Evolutionary conservation across 2,797 vertebrate genomes (phyloP).

Genomic region (Salmo trutta): DNA sequence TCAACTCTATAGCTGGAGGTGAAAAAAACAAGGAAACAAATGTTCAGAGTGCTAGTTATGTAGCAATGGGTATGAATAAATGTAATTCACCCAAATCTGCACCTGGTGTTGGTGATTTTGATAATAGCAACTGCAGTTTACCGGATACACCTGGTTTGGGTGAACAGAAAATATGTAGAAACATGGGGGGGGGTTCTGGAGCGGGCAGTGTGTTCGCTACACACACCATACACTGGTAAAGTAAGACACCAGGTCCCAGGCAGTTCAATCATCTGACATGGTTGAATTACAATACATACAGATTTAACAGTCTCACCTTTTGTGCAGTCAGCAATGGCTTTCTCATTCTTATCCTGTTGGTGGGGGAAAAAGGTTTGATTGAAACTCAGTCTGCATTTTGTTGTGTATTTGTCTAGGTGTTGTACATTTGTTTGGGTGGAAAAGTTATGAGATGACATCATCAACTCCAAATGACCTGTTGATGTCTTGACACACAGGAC

Average conservation of each 20-base stretch:
- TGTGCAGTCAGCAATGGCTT: conserved; percentile 88
- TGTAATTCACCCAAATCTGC: too few species aligned
- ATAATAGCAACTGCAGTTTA: too few species aligned
- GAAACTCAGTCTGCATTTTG: background rate
- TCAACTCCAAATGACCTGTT: background rate
- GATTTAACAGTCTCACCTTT: conserved; percentile 78
- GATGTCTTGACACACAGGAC: background rate
- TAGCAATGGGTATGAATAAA: background rate
- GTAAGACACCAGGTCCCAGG: background rate
- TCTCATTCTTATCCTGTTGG: conserved; percentile 85
- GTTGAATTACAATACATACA: background rate
- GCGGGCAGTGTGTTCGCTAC: background rate
- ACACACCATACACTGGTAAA: background rate
- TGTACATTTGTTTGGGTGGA: background rate
- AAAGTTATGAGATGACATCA: background rate
- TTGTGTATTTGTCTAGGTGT: background rate
- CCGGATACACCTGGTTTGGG: too few species aligned
- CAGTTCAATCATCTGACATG: background rate
- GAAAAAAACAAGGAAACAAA: conserved; percentile 8
- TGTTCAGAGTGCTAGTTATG: background rate
- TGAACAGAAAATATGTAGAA: background rate
- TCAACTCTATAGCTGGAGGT: conserved; percentile 84
- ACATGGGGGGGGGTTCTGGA: background rate
- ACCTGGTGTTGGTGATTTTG: background rate
- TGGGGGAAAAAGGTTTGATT: background rate